Conservation (phyloP, 30 jellyfish, hydroid and myxozoan species). For the Clytia hemisphaerica region DNA sequence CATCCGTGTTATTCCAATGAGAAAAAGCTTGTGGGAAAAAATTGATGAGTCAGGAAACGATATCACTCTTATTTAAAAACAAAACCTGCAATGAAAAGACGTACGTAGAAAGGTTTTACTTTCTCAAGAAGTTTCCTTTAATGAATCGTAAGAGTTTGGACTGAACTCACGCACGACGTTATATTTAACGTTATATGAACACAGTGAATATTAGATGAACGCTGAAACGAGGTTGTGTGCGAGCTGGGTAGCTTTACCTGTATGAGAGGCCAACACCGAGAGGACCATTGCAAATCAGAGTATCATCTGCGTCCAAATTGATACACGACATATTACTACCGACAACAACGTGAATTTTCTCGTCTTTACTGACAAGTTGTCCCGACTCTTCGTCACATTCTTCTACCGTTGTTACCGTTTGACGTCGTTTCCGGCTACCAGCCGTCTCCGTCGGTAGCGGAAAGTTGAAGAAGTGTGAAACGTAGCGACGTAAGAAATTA, state of each 20-base stretch:
- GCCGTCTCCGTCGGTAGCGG: too few relatives aligned
- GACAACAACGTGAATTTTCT: slow-evolving; percentile 26
- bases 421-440: too few relatives aligned
- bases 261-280: slow-evolving; percentile 42
- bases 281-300: slow-evolving; percentile 71
- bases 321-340: slow-evolving; percentile 54
- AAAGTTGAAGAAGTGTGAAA: slow-evolving; percentile 16
- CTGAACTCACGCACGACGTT: neutral
- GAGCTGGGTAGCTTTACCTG: slow-evolving; percentile 22
- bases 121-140: too few relatives aligned
- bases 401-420: neutral
- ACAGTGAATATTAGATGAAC: too few relatives aligned
- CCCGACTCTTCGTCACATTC: too few relatives aligned
- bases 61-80: too few relatives aligned
- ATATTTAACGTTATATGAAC: neutral
- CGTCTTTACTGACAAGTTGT: neutral
- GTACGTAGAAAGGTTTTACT: too few relatives aligned
- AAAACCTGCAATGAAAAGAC: too few relatives aligned
- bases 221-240: too few relatives aligned
- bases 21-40: too few relatives aligned
- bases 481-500: slow-evolving; percentile 37
- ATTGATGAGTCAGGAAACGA: too few relatives aligned
- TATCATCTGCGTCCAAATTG: neutral
- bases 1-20: too few relatives aligned
- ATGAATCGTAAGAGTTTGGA: neutral